Evolutionary conservation across 2,113 vertebrate species (phyloP).

Genomic region (Pelusios castaneus): DNA sequence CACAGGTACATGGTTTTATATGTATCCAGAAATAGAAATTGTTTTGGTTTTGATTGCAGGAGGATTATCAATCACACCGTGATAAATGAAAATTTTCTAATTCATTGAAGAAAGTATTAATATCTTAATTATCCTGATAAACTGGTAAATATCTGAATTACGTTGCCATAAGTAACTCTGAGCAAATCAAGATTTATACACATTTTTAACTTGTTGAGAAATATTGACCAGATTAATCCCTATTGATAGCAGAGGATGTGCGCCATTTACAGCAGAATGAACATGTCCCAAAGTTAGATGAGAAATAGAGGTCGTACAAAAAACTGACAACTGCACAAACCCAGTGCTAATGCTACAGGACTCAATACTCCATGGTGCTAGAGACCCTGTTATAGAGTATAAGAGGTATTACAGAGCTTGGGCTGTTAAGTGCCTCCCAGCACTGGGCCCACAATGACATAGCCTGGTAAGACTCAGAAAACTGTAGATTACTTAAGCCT

Average conservation of each 20-base stretch:
- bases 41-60: not conserved
- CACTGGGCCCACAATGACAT: not conserved
- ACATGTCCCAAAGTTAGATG: not conserved
- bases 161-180: not conserved
- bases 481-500: too few relatives aligned
- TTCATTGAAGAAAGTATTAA: constrained; percentile 33
- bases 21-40: not conserved
- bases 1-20: constrained; percentile 74
- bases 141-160: not conserved
- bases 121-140: not conserved
- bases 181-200: not conserved
- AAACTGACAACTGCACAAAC: not conserved
- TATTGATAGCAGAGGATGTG: not conserved
- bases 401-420: not conserved
- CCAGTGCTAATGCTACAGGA: not conserved
- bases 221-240: not conserved
- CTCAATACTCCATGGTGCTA: not conserved
- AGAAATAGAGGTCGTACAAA: not conserved
- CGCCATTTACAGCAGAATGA: not conserved
- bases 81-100: not conserved
- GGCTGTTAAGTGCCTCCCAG: not conserved
- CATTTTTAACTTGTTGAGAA: constrained; percentile 40
- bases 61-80: not conserved
- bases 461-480: too few relatives aligned
- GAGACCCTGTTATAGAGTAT: not conserved